A percentile compares a stretch with the other conserved stretches of the same genome.
These are phyloP conservation scores for Thelaira solivaga DNA, from an alignment of 2,888 invertebrate species.

Conservation along the genomic window DNA sequence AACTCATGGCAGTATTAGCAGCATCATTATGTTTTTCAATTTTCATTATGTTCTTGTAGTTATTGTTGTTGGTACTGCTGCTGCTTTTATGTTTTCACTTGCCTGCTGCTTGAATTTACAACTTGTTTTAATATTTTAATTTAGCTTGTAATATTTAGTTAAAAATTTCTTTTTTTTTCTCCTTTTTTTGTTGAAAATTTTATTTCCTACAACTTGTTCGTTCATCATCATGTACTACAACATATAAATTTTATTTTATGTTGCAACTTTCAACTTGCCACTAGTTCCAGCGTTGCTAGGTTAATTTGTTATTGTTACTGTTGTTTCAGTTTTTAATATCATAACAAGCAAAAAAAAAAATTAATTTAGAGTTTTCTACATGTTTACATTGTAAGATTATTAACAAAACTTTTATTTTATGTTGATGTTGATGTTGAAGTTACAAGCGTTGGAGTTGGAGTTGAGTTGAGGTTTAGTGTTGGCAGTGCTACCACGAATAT, in stretches of 20 bases:
- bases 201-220: background rate
- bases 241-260: background rate
- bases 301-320: conserved; percentile 9
- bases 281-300: background rate
- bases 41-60: conserved; percentile 8
- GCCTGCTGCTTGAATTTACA: conserved; percentile 13
- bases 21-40: conserved; percentile 19
- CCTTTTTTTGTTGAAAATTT: conserved; percentile 11
- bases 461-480: too few relatives aligned
- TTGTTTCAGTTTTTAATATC: conserved; percentile 31
- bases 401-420: background rate
- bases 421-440: background rate
- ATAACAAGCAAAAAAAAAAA: conserved; percentile 43
- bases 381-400: conserved; percentile 20
- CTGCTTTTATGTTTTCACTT: background rate
- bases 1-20: conserved; percentile 12
- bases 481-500: too few relatives aligned
- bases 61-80: background rate
- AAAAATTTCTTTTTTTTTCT: background rate
- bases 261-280: background rate
- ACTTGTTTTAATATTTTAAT: conserved; percentile 47
- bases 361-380: conserved; percentile 46
- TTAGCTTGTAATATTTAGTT: conserved; percentile 26
- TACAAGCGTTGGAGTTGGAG: background rate
- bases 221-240: background rate